Conservation (phyloP, 2,113 vertebrate species). For the Sebastes fasciatus region DNA sequence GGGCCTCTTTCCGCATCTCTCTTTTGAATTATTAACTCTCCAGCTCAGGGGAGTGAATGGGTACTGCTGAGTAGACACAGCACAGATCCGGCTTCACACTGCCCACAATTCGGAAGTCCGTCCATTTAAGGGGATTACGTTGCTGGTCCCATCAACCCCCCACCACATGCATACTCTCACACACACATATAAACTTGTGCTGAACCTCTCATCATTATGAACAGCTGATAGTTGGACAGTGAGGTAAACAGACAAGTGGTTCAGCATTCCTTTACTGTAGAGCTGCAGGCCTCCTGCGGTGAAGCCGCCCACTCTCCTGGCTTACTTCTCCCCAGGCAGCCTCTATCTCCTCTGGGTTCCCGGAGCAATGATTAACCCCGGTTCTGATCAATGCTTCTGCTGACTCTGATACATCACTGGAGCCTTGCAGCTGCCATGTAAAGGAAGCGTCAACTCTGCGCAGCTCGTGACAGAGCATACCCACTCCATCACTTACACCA, state of each 20-base stretch:
- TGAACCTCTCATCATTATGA: slow-evolving; percentile 6
- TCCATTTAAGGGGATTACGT: slow-evolving; percentile 74
- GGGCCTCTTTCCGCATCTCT: slow-evolving; percentile 64
- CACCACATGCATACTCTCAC: background rate
- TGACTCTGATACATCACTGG: slow-evolving; percentile 86
- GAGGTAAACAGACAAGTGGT: slow-evolving; percentile 31
- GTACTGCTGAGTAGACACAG: slow-evolving; percentile 83
- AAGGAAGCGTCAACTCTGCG: slow-evolving; percentile 84
- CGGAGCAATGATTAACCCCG: slow-evolving; percentile 86
- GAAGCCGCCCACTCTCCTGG: slow-evolving; percentile 70
- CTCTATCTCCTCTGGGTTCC: slow-evolving; percentile 74
- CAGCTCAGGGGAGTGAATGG: slow-evolving; percentile 79
- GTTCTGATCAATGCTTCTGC: slow-evolving; percentile 87
- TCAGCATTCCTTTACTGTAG: slow-evolving; percentile 66
- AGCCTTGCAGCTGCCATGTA: slow-evolving; percentile 86
- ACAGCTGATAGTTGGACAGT: slow-evolving; percentile 13
- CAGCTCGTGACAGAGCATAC: slow-evolving; percentile 75
- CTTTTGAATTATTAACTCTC: slow-evolving; percentile 86
- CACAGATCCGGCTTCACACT: slow-evolving; percentile 77
- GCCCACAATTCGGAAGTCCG: slow-evolving; percentile 77
- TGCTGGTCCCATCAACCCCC: slow-evolving; percentile 41
- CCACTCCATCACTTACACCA: slow-evolving; percentile 79
- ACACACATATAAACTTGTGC: slow-evolving; percentile 10
- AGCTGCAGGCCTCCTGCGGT: slow-evolving; percentile 62
- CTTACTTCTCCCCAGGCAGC: slow-evolving; percentile 73